phyloP scores from a whole-genome alignment of 2,888 invertebrate species.

The Napeogenes sylphis region DNA sequence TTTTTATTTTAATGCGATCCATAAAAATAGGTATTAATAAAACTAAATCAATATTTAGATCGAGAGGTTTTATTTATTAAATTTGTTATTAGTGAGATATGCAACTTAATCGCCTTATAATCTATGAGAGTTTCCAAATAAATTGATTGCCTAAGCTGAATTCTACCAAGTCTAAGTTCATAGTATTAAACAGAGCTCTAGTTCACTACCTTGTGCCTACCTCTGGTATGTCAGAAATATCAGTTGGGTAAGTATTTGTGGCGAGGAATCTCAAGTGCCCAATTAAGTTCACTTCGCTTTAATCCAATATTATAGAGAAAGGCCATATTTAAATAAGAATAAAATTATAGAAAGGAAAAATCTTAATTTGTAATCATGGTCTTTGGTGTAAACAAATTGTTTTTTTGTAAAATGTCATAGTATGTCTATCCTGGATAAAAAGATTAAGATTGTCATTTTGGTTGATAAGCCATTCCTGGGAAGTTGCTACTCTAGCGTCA shows the following conservation, averaged over 20 bases:
- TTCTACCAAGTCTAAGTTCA: slow-evolving; percentile 55
- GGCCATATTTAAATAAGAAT: no score
- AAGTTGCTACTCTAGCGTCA: no score
- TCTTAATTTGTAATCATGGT: no score
- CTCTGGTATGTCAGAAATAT: slow-evolving; percentile 43
- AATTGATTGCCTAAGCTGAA: slow-evolving; percentile 69
- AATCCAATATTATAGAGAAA: slow-evolving; percentile 7
- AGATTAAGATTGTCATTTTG: no score
- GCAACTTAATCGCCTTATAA: slow-evolving; percentile 43
- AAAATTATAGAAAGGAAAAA: no score
- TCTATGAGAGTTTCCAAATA: slow-evolving; percentile 56
- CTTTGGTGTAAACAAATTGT: no score
- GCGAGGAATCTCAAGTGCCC: slow-evolving; percentile 52
- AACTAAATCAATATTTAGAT: neutral
- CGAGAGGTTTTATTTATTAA: neutral
- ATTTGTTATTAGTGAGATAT: slow-evolving; percentile 58
- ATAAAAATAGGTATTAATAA: no score
- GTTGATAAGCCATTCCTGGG: no score
- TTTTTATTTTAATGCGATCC: no score
- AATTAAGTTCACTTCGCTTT: slow-evolving; percentile 46
- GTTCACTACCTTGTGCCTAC: slow-evolving; percentile 47
- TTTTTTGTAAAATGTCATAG: no score
- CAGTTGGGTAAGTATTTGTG: slow-evolving; percentile 42
- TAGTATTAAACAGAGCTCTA: slow-evolving; percentile 40
- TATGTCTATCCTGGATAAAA: no score